Conservation (phyloP, 2,113 vertebrate species). For the Phylloscopus trochilus region DNA sequence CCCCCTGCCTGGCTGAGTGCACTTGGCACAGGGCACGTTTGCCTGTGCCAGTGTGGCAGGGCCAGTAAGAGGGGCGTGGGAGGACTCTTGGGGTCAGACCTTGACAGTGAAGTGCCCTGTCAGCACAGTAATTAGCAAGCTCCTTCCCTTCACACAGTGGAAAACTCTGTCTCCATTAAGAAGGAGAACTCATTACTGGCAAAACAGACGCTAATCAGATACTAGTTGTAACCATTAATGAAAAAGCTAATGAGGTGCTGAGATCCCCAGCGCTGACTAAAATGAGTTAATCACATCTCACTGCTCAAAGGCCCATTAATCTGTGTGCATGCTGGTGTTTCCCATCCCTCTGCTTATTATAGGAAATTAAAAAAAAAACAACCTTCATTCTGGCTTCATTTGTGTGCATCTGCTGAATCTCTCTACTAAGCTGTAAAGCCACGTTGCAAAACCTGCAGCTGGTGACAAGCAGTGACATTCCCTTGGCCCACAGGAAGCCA, state of each 20-base stretch:
- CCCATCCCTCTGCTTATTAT: background rate
- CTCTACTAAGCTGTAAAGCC: background rate
- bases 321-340: background rate
- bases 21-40: accelerated
- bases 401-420: background rate
- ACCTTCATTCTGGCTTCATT: background rate
- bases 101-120: accelerated
- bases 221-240: constrained; percentile 39
- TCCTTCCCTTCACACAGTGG: background rate
- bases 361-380: constrained; percentile 26
- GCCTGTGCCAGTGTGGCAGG: background rate
- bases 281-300: constrained; percentile 49
- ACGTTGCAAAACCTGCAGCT: background rate
- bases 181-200: constrained; percentile 8
- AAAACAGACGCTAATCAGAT: constrained; percentile 24
- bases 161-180: background rate
- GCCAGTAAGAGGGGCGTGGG: background rate
- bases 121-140: background rate
- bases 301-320: constrained; percentile 9
- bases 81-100: background rate
- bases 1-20: background rate
- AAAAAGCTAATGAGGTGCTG: constrained; percentile 45
- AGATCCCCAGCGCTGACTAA: background rate
- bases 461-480: background rate
- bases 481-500: background rate